Conservation (phyloP, 2,888 invertebrate genomes). For the Pseudococcus viburni region DNA sequence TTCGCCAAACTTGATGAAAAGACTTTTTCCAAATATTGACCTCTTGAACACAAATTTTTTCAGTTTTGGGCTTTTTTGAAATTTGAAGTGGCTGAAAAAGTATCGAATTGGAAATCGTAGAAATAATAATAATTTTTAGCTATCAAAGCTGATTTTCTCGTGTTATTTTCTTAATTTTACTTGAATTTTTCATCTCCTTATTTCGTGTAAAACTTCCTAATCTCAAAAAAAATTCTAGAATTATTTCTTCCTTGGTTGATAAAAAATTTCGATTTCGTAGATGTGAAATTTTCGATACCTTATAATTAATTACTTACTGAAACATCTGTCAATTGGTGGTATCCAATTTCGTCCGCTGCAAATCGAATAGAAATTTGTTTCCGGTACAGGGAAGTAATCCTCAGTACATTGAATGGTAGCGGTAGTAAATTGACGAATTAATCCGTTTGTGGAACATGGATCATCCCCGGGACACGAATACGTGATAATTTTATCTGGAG, state of each 20-base stretch:
- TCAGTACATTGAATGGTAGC: background rate
- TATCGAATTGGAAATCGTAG: too few species aligned
- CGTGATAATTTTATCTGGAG: background rate
- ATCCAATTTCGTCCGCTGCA: background rate
- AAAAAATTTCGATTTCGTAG: background rate
- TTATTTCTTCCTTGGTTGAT: background rate
- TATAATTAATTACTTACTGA: background rate
- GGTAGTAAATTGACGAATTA: background rate
- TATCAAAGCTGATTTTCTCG: too few species aligned
- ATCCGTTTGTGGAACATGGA: background rate
- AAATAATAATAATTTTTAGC: too few species aligned
- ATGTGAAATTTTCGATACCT: background rate
- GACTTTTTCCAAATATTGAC: too few species aligned
- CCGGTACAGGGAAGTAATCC: background rate
- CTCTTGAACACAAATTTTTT: too few species aligned
- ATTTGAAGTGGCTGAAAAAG: too few species aligned
- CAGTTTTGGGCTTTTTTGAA: too few species aligned
- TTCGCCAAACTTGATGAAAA: too few species aligned
- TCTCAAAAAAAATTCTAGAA: background rate
- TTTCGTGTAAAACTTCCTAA: too few species aligned
- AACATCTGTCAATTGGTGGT: background rate
- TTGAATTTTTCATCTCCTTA: too few species aligned
- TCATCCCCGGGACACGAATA: background rate
- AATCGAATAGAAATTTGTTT: background rate
- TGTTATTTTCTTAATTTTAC: too few species aligned